Percentiles rank a stretch among this genome's conserved stretches.
Conservation (phyloP, 1,140 invertebrate species). For the Bilobella aurantiaca region DNA sequence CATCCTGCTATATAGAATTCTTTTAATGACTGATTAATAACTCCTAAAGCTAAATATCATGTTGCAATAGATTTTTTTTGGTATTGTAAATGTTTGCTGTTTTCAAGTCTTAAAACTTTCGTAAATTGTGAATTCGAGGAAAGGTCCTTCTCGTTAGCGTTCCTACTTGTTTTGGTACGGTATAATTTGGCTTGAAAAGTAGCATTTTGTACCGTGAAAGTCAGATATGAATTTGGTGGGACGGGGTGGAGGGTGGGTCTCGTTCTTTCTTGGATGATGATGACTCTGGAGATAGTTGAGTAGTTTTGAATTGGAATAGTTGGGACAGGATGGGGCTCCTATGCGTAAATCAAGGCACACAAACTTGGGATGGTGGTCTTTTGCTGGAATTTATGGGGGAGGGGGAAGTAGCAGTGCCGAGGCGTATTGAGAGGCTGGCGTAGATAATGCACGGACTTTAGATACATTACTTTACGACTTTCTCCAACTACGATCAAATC, state of each 20-base stretch:
- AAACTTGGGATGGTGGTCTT: conserved; percentile 26
- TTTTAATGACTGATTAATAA: no score
- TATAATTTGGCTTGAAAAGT: background rate
- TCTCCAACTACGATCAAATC: conserved; percentile 3
- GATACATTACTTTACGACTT: conserved; percentile 9
- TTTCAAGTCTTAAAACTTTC: no score
- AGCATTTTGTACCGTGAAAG: background rate
- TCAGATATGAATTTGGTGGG: background rate
- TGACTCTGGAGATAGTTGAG: background rate
- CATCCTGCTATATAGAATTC: no score
- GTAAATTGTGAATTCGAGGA: no score
- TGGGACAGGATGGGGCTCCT: background rate
- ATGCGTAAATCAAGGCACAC: conserved; percentile 28
- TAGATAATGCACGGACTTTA: background rate
- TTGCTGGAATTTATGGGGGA: conserved; percentile 29
- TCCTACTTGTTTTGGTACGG: background rate
- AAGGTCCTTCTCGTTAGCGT: background rate
- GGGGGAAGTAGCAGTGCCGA: conserved; percentile 12
- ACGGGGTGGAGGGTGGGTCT: background rate
- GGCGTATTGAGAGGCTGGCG: conserved; percentile 2
- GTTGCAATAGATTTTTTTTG: no score
- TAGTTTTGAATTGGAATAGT: background rate
- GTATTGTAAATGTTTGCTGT: no score
- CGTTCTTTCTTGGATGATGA: background rate
- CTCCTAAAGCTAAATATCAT: no score